These are phyloP conservation scores for Phaonia tiefii DNA, from an alignment of 2,888 invertebrate genomes.

Conservation along the genomic window DNA sequence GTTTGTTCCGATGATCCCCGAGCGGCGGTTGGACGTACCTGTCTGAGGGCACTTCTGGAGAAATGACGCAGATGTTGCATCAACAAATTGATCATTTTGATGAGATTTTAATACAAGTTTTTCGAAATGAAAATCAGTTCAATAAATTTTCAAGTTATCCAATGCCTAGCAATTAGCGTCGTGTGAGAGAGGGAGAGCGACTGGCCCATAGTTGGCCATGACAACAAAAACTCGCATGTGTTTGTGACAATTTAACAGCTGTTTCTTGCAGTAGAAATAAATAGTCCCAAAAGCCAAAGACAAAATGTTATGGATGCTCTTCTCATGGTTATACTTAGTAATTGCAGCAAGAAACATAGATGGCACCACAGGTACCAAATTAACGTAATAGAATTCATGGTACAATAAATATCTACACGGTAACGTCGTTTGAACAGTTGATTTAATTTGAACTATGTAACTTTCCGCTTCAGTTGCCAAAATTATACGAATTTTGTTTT, in stretches of 20 bases:
- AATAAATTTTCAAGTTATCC: slow-evolving; percentile 39
- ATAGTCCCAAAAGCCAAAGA: too few relatives aligned
- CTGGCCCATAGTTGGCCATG: not conserved
- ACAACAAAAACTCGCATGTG: slow-evolving; percentile 39
- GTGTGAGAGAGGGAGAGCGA: not conserved
- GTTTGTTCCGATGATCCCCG: slow-evolving; percentile 35
- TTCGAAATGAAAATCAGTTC: slow-evolving; percentile 16
- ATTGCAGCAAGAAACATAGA: too few relatives aligned
- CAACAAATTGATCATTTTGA: slow-evolving; percentile 64
- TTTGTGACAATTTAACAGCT: slow-evolving; percentile 36
- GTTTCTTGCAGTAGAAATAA: not conserved
- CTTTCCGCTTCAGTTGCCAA: too few relatives aligned
- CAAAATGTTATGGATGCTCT: too few relatives aligned
- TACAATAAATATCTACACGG: too few relatives aligned
- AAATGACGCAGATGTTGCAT: slow-evolving; percentile 56
- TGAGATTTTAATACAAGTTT: slow-evolving; percentile 47
- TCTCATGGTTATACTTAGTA: too few relatives aligned
- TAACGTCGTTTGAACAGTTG: too few relatives aligned
- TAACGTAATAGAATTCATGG: too few relatives aligned
- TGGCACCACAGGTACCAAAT: too few relatives aligned
- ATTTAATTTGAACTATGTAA: too few relatives aligned
- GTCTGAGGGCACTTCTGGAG: slow-evolving; percentile 25
- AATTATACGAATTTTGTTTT: too few relatives aligned
- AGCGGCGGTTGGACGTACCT: slow-evolving; percentile 26
- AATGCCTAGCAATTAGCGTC: slow-evolving; percentile 1